Percentiles rank a stretch among this genome's conserved stretches.
These are phyloP conservation scores for Agapornis roseicollis DNA, from an alignment of 2,113 vertebrate species.

Conservation along the genomic window DNA sequence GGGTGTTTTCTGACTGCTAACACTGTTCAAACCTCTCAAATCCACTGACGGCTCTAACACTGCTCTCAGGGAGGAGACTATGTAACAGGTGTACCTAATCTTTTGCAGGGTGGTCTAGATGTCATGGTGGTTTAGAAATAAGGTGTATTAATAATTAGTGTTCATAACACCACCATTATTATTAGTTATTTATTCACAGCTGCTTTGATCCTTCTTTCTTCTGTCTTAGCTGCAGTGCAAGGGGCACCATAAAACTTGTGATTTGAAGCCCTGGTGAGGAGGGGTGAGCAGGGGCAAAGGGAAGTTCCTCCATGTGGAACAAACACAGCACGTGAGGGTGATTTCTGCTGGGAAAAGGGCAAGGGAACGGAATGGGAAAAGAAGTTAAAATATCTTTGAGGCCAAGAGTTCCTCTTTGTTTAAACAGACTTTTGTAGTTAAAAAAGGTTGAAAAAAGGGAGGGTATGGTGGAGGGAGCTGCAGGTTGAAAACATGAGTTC, in stretches of 20 bases:
- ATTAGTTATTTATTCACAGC: constrained; percentile 35
- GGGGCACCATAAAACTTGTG: not conserved
- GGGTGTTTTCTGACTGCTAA: not conserved
- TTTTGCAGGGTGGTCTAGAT: constrained; percentile 5
- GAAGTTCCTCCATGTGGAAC: not conserved
- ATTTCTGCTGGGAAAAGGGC: constrained; percentile 16
- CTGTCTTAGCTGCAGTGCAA: not conserved
- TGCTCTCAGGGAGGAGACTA: not conserved
- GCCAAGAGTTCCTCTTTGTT: not conserved
- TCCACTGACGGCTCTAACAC: fast-evolving
- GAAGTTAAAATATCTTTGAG: not conserved
- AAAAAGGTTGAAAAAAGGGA: not conserved
- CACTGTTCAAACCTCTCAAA: not conserved
- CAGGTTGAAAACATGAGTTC: not conserved
- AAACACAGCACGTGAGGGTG: not conserved
- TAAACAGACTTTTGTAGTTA: not conserved
- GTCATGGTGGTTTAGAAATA: not conserved
- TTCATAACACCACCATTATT: not conserved
- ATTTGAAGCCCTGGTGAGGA: not conserved
- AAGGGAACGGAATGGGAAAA: not conserved
- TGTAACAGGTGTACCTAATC: constrained; percentile 19
- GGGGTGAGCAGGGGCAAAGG: not conserved
- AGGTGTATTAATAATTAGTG: constrained; percentile 26
- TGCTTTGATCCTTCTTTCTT: constrained; percentile 6
- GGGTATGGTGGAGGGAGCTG: fast-evolving